Evolutionary conservation across 2,888 invertebrate genomes (phyloP).

Genomic region (Acronicta alni): DNA sequence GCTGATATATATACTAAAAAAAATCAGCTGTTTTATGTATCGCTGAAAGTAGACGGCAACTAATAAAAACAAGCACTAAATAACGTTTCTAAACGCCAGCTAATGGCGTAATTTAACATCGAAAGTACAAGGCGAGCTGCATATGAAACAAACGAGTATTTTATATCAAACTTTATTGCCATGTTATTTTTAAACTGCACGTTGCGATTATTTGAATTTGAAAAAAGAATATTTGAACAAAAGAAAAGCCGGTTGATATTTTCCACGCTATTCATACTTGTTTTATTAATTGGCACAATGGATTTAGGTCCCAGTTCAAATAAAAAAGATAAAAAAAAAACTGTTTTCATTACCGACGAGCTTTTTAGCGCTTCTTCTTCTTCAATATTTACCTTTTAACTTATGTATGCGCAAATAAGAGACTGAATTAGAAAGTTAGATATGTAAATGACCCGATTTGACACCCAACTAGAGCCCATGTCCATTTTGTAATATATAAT

Average conservation of each 20-base stretch:
- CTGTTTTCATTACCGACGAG: constrained; percentile 40
- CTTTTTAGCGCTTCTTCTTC: constrained; percentile 57
- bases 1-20: background rate
- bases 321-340: background rate
- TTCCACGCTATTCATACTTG: constrained; percentile 36
- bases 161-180: constrained; percentile 28
- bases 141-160: constrained; percentile 25
- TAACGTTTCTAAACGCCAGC: constrained; percentile 5
- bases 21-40: constrained; percentile 9
- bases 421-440: constrained; percentile 86
- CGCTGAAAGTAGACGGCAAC: constrained; percentile 10
- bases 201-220: constrained; percentile 19
- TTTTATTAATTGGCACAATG: constrained; percentile 2
- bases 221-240: constrained; percentile 25
- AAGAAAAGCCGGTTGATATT: constrained; percentile 23
- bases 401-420: constrained; percentile 86
- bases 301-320: background rate
- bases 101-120: constrained; percentile 17
- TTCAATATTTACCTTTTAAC: constrained; percentile 68
- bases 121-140: constrained; percentile 26
- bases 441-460: constrained; percentile 63
- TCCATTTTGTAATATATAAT: constrained; percentile 57
- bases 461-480: constrained; percentile 60
- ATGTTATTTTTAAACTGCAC: constrained; percentile 29
- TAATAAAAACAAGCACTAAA: constrained; percentile 25